phyloP scores from a whole-genome alignment of 1,140 invertebrate species.

The Panulirus ornatus region DNA sequence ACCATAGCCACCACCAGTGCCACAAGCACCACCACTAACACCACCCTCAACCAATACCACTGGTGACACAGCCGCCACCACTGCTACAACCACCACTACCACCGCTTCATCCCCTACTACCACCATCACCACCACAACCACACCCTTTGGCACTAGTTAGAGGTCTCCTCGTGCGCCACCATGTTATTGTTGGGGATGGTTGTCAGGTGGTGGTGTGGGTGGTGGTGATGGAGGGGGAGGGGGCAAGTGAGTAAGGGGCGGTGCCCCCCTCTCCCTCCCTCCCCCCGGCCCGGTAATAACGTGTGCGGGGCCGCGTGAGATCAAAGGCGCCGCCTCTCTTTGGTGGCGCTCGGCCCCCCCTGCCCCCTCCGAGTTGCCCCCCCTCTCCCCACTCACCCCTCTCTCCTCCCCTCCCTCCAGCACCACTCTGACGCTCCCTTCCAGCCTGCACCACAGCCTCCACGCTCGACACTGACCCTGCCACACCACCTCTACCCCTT shows the following conservation, averaged over 20 bases:
- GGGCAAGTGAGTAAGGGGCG: background rate
- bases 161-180: background rate
- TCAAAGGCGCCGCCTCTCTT: slow-evolving; percentile 68
- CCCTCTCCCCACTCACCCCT: background rate
- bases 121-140: background rate
- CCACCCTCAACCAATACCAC: too few relatives aligned
- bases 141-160: background rate
- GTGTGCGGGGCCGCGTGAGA: slow-evolving; percentile 70
- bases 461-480: background rate
- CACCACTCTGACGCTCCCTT: background rate
- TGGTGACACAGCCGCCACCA: background rate
- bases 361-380: background rate
- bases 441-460: background rate
- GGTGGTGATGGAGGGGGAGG: background rate
- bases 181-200: background rate
- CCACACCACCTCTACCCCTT: background rate
- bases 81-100: background rate
- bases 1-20: too few relatives aligned
- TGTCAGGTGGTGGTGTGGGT: background rate
- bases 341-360: slow-evolving; percentile 52
- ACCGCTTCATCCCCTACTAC: background rate
- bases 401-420: slow-evolving; percentile 12
- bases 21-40: background rate
- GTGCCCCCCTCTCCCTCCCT: background rate
- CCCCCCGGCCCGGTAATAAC: slow-evolving; percentile 59